Evolutionary conservation across 1,140 invertebrate genomes (phyloP).

Genomic region (Colletes latitarsis): DNA sequence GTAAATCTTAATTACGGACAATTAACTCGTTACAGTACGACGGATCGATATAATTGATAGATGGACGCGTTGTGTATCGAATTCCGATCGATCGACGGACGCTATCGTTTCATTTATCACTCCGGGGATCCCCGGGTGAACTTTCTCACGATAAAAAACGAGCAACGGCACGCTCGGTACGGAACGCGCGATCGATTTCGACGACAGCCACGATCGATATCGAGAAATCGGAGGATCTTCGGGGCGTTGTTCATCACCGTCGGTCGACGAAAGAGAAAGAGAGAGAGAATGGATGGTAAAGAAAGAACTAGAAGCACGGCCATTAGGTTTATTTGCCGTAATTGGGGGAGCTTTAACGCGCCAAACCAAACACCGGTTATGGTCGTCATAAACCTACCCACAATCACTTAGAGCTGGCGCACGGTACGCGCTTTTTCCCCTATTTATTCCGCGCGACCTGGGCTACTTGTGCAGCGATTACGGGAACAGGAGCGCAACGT

Average conservation of each 20-base stretch:
- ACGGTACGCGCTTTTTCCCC: constrained; percentile 67
- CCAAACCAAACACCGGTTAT: constrained; percentile 79
- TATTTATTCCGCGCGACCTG: constrained; percentile 63
- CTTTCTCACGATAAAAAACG: constrained; percentile 3
- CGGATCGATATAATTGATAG: constrained; percentile 3
- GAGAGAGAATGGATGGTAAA: neutral
- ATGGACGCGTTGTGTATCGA: neutral
- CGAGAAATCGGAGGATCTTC: constrained; percentile 5
- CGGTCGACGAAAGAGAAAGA: neutral
- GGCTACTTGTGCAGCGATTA: constrained; percentile 47
- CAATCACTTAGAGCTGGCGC: constrained; percentile 75
- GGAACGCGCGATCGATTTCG: constrained; percentile 16
- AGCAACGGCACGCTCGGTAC: neutral
- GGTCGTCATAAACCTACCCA: constrained; percentile 77
- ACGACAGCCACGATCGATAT: constrained; percentile 37
- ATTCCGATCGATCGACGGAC: neutral
- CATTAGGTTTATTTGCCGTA: constrained; percentile 77
- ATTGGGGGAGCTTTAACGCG: constrained; percentile 75
- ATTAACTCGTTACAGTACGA: constrained; percentile 13
- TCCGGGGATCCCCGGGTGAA: neutral
- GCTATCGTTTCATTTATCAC: constrained; percentile 35
- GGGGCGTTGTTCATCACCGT: neutral
- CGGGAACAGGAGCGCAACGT: constrained; percentile 22
- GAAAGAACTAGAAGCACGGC: constrained; percentile 57
- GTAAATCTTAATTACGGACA: constrained; percentile 16